Base-by-base conservation (phyloP, 2,888 invertebrate genomes). In the Xylophagus ater region DNA sequence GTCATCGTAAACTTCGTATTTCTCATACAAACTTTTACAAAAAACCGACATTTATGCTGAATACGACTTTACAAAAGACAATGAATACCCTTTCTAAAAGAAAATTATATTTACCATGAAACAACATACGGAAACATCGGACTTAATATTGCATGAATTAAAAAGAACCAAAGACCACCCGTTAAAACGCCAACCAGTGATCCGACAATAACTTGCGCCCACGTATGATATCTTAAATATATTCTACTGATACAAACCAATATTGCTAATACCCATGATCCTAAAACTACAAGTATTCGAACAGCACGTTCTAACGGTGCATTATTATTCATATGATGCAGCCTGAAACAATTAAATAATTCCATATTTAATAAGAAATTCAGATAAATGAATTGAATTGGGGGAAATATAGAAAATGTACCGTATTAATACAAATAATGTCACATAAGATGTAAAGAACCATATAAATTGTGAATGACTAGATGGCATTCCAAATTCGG, bases 391-490 rank as follows among this genome's bases (percentile, higher is more conserved):
- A 20, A 17, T 13, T 25, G 10, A 35, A 49, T 51, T 33, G 14
- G 40, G 33, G 20, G 14, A 12, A n/a, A 3, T 17, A 24, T 21
- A 24, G 38, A 42, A 58, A 31, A 31, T 26, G 68, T 69, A 89
- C 89, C 89, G 81, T 56, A 89, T 78, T 56, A 84, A 73, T 54
- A 89, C 78, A 67, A 90, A 90, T 63, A 85, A 80, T 47, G 81
- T 71, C 49, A 85, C 75, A 66, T 90, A 92, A 35, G 78, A 73
- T 48, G 86, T 76, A 65, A 89, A 88, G 66, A 90, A 92, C 84
- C 87, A 88, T 69, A 86, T 80, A 61, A 87, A 85, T 66, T 90
- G 90, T 52, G 89, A 74, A 70, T 92, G 92, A 45, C 84, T 81
- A 21, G 89, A 90, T 39, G 90, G 92, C 90, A 90, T 90, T 51